Base-by-base conservation (phyloP, 2,797 vertebrate species). In the Fistularia tabacaria region DNA sequence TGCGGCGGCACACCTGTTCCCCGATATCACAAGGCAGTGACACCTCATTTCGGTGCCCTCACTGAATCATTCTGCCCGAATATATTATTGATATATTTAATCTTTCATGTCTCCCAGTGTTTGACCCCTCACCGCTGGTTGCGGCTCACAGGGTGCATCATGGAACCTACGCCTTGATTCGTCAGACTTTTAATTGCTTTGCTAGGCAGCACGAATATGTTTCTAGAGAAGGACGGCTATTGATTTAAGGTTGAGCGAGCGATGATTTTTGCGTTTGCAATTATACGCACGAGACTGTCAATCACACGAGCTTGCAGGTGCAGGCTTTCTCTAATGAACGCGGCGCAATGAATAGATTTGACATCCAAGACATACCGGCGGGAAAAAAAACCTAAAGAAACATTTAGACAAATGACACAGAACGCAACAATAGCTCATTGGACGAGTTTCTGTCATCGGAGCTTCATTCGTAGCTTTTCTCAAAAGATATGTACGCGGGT, bases 41-140 rank as follows among this genome's bases (percentile, higher is more conserved):
- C 63, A 71, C 82, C 82, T 88, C 77, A 82, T 87, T 85, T 80
- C 68, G 57, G 64, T 10, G 53, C 55, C 46, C 69, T 65, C 51
- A 46, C 76, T 78, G 72, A 79, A 72, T 79, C 79, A 74, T 70
- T 70, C 68, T 64, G 73, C 72, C 73, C 6, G 12, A 54, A 85
- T 89, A 60, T 54, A 86, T 87, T 87, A 88, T 85, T 89, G 73
- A 90, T 84, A 71, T 64, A 57, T 83, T 71, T 71, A 77, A 87
- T 79, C 75, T 83, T 83, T 85, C 68, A 78, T 80, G 66, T 66
- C 55, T 37, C 70, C 71, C 62, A 64, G 14, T 39, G 61, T 78
- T 83, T 85, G 85, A 84, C 84, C 85, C 76, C 10, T 77, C 60
- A 7, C 63, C 57, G 77, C 50, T 53, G 69, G 69, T 52, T 51